Evolutionary conservation across 1,140 invertebrate species (phyloP), one percentile per base, ranked within the genome.

Genomic region (Drosophila sucinea): DNA sequence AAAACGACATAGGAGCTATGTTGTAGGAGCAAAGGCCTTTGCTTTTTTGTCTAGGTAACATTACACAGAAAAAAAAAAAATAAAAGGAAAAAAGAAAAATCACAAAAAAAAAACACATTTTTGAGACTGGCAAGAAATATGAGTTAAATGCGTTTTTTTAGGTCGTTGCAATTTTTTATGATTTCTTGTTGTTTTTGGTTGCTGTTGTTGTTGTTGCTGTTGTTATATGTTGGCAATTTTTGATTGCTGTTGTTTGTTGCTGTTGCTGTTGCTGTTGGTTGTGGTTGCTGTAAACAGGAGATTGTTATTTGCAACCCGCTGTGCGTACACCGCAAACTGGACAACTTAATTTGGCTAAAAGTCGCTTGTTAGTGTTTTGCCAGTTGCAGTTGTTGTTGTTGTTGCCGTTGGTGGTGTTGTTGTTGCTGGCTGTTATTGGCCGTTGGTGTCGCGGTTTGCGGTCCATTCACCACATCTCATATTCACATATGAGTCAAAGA

Each of bases 301-400:
- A 86, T 86, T 86, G 83, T 86, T 86, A 87, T 86, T 86, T 86
- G 83, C 83, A 83, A 79, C 83, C 83, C 83, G 83, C 83, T 86
- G 83, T 86, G 83, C 83, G 83, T 86, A 86, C 83, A 83, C 79
- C 83, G 83, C 83, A 87, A 86, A 87, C 83, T 86, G 83, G 84
- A 86, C 83, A 86, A 86, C 83, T 86, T 86, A 86, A 86, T 86
- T 86, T 86, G 83, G 83, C 83, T 83, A 86, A 57, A 86, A 86
- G 84, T 87, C 83, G 83, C 83, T 87, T 87, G 83, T 87, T 86
- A 86, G 82, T 86, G 79, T 86, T 66, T 65, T 79, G 77, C 68
- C 74, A 54, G 60, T 55, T 58, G 32, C n/a, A 35, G 41, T 44
- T 62, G 60, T 51, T 33, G 60, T 32, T 60, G 58, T 25, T 47